These are phyloP conservation scores for Escarpia spicata DNA, from an alignment of 2,888 invertebrate genomes.

Conservation along the genomic window DNA sequence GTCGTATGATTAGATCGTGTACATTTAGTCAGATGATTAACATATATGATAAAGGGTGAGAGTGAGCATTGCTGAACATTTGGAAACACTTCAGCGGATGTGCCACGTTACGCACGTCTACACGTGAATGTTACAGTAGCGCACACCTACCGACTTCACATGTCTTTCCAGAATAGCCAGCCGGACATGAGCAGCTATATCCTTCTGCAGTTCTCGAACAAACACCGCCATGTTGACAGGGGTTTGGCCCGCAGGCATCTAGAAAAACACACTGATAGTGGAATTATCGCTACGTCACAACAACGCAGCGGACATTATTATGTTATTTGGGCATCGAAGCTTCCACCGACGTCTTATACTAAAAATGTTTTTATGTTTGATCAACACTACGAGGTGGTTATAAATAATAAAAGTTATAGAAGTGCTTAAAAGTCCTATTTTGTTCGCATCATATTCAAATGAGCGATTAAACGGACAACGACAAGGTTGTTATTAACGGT, in stretches of 20 bases:
- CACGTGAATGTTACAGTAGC: not conserved
- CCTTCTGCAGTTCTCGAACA: slow-evolving; percentile 6
- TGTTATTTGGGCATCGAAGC: not conserved
- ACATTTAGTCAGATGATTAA: not conserved
- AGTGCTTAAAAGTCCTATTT: too few relatives aligned
- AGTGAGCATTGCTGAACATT: too few relatives aligned
- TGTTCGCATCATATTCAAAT: too few relatives aligned
- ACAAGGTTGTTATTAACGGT: too few relatives aligned
- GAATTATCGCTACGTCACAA: not conserved
- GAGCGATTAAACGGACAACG: too few relatives aligned
- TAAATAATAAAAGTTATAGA: too few relatives aligned
- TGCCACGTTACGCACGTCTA: not conserved
- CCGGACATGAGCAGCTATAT: not conserved
- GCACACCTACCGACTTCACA: slow-evolving; percentile 21
- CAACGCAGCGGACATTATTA: not conserved
- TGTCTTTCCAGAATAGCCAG: not conserved
- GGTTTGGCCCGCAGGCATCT: not conserved
- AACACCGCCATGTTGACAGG: slow-evolving; percentile 19
- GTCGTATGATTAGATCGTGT: not conserved
- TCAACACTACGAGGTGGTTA: too few relatives aligned
- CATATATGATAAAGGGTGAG: too few relatives aligned
- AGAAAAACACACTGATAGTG: not conserved
- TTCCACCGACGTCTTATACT: not conserved
- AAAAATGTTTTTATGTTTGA: too few relatives aligned
- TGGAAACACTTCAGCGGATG: too few relatives aligned